Evolutionary conservation across 1,140 invertebrate species (phyloP).

Genomic region (Drosophila murphyi): DNA sequence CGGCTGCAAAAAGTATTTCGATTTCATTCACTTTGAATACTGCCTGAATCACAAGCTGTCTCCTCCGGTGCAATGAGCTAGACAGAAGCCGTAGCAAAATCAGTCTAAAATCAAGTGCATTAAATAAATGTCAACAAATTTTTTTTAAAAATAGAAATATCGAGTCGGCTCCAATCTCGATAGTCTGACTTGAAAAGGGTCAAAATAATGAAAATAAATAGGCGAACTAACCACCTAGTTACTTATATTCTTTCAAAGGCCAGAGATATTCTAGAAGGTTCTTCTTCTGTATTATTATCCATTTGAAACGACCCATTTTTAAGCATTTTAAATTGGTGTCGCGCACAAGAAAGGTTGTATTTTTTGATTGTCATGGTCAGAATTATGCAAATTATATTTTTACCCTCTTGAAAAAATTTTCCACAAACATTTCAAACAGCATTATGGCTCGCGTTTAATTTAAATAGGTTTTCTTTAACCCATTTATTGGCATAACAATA

Average conservation of each 20-base stretch:
- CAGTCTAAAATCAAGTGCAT: not conserved
- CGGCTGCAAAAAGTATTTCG: not conserved
- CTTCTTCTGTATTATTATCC: not conserved
- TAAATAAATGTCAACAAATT: not conserved
- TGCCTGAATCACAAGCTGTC: not conserved
- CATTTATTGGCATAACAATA: constrained; percentile 59
- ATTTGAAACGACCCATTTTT: not conserved
- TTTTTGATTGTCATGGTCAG: constrained; percentile 1
- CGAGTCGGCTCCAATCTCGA: not conserved
- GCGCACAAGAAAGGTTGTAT: not conserved
- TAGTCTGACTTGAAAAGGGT: no score
- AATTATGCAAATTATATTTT: constrained; percentile 38
- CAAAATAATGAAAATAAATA: no score
- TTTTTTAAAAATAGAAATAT: not conserved
- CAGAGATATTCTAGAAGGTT: not conserved
- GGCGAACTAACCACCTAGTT: no score
- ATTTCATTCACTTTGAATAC: constrained; percentile 1
- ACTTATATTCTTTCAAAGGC: no score
- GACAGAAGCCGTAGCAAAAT: no score
- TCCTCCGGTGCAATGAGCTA: not conserved
- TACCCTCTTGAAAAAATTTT: constrained; percentile 6
- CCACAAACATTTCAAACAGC: constrained; percentile 3
- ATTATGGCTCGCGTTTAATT: constrained; percentile 11
- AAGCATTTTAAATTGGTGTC: not conserved
- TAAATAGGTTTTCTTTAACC: constrained; percentile 35